Conservation (phyloP, 2,113 vertebrate species). For the Alosa alosa region DNA sequence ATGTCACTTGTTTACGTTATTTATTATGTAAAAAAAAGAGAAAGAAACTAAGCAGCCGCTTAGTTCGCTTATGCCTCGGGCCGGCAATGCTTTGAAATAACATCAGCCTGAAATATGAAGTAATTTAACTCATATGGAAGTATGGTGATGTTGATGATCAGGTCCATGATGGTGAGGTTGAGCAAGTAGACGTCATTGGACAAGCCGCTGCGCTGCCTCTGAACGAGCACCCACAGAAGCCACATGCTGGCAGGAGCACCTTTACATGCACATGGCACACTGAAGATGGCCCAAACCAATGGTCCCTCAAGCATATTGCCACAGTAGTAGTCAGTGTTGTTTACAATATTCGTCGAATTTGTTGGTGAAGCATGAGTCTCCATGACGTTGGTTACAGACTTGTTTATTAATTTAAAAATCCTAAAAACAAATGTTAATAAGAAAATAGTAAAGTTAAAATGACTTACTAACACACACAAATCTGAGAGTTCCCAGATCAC, state of each 20-base stretch:
- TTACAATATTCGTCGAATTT: neutral
- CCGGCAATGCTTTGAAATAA: too few species aligned
- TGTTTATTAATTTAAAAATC: neutral
- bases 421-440: neutral
- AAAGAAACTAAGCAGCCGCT: too few species aligned
- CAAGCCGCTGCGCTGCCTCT: conserved; percentile 4
- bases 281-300: neutral
- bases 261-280: conserved; percentile 12
- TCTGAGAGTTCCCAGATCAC: too few species aligned
- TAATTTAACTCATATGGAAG: conserved; percentile 16
- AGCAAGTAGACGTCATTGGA: conserved; percentile 29
- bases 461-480: too few species aligned
- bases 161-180: conserved; percentile 27
- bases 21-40: too few species aligned
- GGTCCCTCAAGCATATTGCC: neutral
- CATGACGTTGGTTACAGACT: neutral
- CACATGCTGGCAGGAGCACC: conserved; percentile 24
- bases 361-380: neutral
- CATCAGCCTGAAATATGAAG: neutral
- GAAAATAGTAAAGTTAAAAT: too few species aligned
- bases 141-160: neutral
- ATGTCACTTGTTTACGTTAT: too few species aligned
- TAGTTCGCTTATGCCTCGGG: too few species aligned
- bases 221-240: conserved; percentile 24
- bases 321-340: conserved; percentile 19